Base-by-base conservation (phyloP, 2,797 vertebrate genomes). In the Enteromius mattozi region DNA sequence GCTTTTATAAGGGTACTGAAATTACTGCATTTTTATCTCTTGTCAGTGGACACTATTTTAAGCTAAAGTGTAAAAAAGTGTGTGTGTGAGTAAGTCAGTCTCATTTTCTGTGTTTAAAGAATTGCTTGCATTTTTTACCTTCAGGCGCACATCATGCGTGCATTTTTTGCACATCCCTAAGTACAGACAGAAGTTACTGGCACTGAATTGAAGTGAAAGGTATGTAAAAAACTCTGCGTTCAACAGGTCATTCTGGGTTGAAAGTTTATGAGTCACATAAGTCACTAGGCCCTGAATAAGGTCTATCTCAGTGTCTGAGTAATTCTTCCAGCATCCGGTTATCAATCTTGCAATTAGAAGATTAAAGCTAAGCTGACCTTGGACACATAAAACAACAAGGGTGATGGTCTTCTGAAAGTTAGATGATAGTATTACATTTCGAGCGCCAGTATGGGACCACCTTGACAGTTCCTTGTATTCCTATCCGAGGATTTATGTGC, bases 271-370 rank as follows among this genome's bases (percentile, higher is more conserved):
- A 93, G 91, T 94, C 93, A 92, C 85, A 84, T 87, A 93, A 94
- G 94, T 95, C 94, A 94, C 95, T 93, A 94, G 92, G 91, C 93
- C 92, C 51, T 92, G 95, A 95, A 94, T 93, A 93, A 92, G 91
- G 90, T 92, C 91, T 90, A 86, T 92, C 92, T 94, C 92, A 91
- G 89, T 90, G 92, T 94, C 93, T 92, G 65, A 91, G 90, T 93
- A 92, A 93, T 92, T 92, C 88, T 90, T 95, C 94, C 92, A 95
- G 89, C 91, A 93, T 93, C 93, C 92, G 93, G 82, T 80, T 91
- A 94, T 96, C 92, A 89, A 91, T 96, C 92, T 94, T 88, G 86
- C 91, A 91, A 89, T 78, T 88, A 89, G 87, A 90, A 91, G 94
- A 93, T 92, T 94, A 95, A 91, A 90, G 89, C 88, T 81, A 85